A percentile compares a stretch with the other conserved stretches of the same genome.
phyloP scores from a whole-genome alignment of 1,140 invertebrate species.

The Drosophila serrata region DNA sequence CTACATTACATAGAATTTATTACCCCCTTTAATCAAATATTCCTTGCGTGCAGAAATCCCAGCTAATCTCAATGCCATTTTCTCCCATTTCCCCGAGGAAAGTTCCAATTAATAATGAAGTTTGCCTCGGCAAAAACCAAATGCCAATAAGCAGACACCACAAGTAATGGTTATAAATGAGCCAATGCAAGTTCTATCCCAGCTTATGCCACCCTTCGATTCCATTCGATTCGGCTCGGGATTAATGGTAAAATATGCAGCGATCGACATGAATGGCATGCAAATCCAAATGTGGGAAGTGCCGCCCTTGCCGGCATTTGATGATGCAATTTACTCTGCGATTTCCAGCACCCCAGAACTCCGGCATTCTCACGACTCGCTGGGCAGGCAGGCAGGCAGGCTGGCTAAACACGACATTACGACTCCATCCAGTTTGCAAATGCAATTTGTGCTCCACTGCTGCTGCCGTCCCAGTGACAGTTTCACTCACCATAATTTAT shows the following conservation, averaged over 20 bases:
- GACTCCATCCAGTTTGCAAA: constrained; percentile 49
- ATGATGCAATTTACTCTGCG: constrained; percentile 41
- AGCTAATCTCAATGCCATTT: constrained; percentile 17
- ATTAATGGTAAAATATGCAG: constrained; percentile 46
- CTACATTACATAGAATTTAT: background rate
- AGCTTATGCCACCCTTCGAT: constrained; percentile 1
- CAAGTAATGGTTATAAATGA: constrained; percentile 16
- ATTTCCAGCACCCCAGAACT: constrained; percentile 25
- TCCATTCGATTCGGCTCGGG: constrained; percentile 1
- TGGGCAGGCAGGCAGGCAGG: constrained; percentile 4
- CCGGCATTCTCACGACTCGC: constrained; percentile 17
- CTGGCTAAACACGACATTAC: constrained; percentile 38
- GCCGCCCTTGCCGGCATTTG: constrained; percentile 15
- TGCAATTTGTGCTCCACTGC: constrained; percentile 61
- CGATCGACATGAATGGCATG: constrained; percentile 24
- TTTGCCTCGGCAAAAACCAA: constrained; percentile 23
- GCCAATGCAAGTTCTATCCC: constrained; percentile 14
- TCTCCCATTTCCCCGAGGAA: background rate
- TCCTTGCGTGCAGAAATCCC: background rate
- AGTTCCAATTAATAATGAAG: constrained; percentile 29
- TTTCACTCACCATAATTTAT: constrained; percentile 52
- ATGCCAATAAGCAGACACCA: constrained; percentile 25
- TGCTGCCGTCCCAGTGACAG: constrained; percentile 4
- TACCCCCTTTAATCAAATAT: background rate
- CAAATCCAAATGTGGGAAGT: constrained; percentile 29